Evolutionary conservation across 2,888 invertebrate genomes (phyloP).

Genomic region (Monoplex corrugatus): DNA sequence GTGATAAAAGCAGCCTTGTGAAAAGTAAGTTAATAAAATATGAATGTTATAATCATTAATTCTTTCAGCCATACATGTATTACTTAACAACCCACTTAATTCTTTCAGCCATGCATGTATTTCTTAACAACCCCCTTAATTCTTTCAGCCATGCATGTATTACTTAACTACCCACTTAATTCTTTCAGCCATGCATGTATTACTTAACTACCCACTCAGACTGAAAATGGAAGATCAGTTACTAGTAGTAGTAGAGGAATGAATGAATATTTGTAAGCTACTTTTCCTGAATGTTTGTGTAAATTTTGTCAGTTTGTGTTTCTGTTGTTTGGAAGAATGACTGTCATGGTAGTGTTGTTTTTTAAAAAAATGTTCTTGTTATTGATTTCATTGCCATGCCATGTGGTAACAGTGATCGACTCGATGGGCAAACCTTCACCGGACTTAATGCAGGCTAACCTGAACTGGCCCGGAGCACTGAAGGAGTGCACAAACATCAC

Average conservation of each 20-base stretch:
- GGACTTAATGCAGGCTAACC: neutral
- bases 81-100: neutral
- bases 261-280: no score
- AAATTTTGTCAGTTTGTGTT: no score
- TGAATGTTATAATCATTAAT: neutral
- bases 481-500: neutral
- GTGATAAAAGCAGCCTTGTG: neutral
- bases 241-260: no score
- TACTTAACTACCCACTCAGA: no score
- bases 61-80: neutral
- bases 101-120: neutral
- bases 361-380: no score
- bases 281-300: no score
- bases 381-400: neutral
- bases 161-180: neutral
- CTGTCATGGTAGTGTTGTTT: no score
- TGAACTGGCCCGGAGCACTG: neutral
- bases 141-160: neutral
- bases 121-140: neutral
- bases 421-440: slow-evolving; percentile 3
- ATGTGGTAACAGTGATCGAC: neutral
- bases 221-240: no score
- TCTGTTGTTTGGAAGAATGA: no score
- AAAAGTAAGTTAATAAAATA: neutral
- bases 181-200: neutral